These are phyloP conservation scores for Dipodomys spectabilis DNA, from an alignment of 2,113 vertebrate species.

Conservation along the genomic window DNA sequence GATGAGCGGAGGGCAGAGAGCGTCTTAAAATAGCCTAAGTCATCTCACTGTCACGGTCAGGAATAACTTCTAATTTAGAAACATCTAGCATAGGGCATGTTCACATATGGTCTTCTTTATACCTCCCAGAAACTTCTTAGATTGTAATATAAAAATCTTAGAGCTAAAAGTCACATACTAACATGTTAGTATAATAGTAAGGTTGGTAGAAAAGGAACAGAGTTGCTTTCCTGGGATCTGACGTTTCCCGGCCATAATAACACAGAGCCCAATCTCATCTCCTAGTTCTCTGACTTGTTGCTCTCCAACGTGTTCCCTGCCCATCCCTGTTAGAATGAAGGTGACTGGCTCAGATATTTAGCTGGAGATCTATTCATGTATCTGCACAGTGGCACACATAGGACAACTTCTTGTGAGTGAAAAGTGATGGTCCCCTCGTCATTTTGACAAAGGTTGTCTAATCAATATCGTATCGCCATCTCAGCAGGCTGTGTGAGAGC, in stretches of 20 bases:
- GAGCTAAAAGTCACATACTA: background rate
- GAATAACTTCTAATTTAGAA: slow-evolving; percentile 51
- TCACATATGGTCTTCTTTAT: slow-evolving; percentile 31
- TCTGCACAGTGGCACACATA: background rate
- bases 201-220: slow-evolving; percentile 2
- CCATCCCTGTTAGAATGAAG: background rate
- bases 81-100: slow-evolving; percentile 23
- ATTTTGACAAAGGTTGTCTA: slow-evolving; percentile 31
- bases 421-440: background rate
- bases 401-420: background rate
- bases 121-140: slow-evolving; percentile 1
- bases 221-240: fast-evolving
- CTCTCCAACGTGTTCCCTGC: background rate
- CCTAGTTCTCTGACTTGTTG: fast-evolving
- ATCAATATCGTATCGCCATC: background rate
- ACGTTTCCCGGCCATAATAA: background rate
- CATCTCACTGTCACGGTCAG: slow-evolving; percentile 45
- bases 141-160: slow-evolving; percentile 8
- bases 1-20: slow-evolving; percentile 20
- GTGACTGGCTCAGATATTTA: background rate
- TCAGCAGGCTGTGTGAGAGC: background rate
- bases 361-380: background rate
- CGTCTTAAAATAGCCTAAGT: slow-evolving; percentile 67
- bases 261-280: background rate
- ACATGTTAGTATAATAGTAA: background rate